Evolutionary conservation across 1,140 invertebrate species (phyloP), one percentile per base, ranked within the genome.

Genomic region (Drosophila sechellia): DNA sequence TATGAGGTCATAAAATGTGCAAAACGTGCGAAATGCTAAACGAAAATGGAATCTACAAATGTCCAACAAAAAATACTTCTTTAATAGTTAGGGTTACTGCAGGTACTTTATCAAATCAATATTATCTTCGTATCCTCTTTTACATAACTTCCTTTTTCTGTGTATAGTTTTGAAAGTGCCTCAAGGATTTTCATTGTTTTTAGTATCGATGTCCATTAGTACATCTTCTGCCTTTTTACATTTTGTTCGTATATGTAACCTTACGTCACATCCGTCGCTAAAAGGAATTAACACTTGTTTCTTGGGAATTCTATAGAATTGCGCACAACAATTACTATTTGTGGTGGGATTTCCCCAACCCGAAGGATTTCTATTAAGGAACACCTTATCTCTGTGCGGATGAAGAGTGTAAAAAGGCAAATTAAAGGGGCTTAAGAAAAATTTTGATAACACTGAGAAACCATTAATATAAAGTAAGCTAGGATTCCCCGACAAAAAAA

Each of bases 1-100:
- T 10, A 40, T 17, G 20, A 15, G 11, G 43, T 25, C 53, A 55
- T 77, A 72, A 72, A 57, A 13, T 42, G 34, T 57, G 53, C 22
- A 43, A 56, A 22, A 86, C 57, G 75, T 83, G 81, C 77, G 79
- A 87, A 86, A 89, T 79, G 75, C 35, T 61, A 79, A 86, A 77
- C 79, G 83, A 79, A 86, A 86, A 84, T 76, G 10, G n/a, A 50
- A 34, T 34, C 48, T 42, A 65, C 46, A 59, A 45, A 66, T 63
- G 20, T 12, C 8, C 22, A 53, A 45, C 75, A 39, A 78, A 79
- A 79, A 70, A 81, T 71, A 78, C 57, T 1, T 1, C 11, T 2
- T 12, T 20, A 39, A 45, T n/a, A 37, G n/a, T 49, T 46, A 46
- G 4, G 5, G 22, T n/a, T 22, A 13, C 8, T 46, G 2, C 5